Percentiles rank a stretch among this genome's conserved stretches.
These are phyloP conservation scores for Marronus borbonicus DNA, from an alignment of 2,888 invertebrate species.

Conservation along the genomic window DNA sequence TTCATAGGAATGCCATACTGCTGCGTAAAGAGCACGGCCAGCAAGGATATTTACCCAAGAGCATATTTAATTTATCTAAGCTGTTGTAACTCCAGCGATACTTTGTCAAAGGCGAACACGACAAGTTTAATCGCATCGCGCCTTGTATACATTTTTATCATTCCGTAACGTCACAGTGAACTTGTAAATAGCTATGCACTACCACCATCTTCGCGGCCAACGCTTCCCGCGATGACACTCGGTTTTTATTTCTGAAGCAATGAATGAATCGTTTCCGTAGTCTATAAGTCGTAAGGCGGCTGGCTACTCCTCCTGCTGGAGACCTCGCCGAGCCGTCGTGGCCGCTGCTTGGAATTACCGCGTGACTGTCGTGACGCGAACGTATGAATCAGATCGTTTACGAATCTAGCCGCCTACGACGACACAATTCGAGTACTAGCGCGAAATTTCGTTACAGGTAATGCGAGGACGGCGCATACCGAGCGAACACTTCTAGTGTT, in stretches of 20 bases:
- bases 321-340: slow-evolving; percentile 1
- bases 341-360: slow-evolving; percentile 19
- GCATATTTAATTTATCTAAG: too few species aligned
- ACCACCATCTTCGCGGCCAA: slow-evolving; percentile 9
- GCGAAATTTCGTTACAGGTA: slow-evolving; percentile 29
- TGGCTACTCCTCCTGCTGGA: neutral
- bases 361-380: slow-evolving; percentile 44
- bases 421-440: slow-evolving; percentile 25
- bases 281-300: neutral
- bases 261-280: slow-evolving; percentile 35
- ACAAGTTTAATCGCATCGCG: too few species aligned
- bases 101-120: too few species aligned
- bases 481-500: too few species aligned
- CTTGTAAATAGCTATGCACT: slow-evolving; percentile 28
- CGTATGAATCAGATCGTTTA: slow-evolving; percentile 42
- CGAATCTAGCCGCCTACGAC: slow-evolving; percentile 42
- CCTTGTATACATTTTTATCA: neutral
- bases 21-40: too few species aligned
- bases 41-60: too few species aligned
- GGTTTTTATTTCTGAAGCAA: slow-evolving; percentile 28
- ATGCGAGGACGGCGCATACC: too few species aligned
- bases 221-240: slow-evolving; percentile 23
- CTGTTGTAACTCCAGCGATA: too few species aligned
- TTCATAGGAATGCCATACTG: too few species aligned
- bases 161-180: slow-evolving; percentile 15